Evolutionary conservation across 37 sponge, comb jelly and placozoan genomes (phyloP).

Genomic region (Ephydatia muelleri): DNA sequence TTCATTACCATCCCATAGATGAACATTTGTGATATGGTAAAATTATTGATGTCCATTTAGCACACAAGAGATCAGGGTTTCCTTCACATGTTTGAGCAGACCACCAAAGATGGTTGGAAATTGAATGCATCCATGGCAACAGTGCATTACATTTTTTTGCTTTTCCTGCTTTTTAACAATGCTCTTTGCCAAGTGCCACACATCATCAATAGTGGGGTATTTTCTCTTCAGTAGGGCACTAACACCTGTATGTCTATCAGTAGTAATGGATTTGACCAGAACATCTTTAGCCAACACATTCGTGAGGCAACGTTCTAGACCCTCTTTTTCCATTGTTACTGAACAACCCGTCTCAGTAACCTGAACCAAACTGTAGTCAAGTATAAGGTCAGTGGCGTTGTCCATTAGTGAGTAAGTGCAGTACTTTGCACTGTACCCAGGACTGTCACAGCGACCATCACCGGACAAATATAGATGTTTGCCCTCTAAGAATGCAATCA

Average conservation of each 20-base stretch:
- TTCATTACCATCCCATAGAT: slow-evolving; percentile 9
- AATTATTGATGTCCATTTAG: slow-evolving; percentile 33
- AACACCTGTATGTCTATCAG: slow-evolving; percentile 23
- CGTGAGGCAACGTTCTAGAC: slow-evolving; percentile 16
- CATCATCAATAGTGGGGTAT: slow-evolving; percentile 35
- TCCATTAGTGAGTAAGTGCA: slow-evolving; percentile 23
- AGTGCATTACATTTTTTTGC: slow-evolving; percentile 6
- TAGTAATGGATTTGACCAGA: slow-evolving; percentile 7
- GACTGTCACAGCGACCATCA: slow-evolving; percentile 18
- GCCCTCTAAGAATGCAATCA: background rate
- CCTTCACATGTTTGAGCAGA: slow-evolving; percentile 3
- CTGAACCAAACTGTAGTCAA: slow-evolving; percentile 25
- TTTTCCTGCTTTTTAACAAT: slow-evolving; percentile 8
- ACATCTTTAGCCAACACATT: slow-evolving; percentile 8
- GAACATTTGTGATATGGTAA: slow-evolving; percentile 12
- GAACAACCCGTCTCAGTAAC: slow-evolving; percentile 34
- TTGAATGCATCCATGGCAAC: background rate
- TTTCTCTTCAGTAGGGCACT: slow-evolving; percentile 8
- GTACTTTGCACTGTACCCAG: slow-evolving; percentile 6
- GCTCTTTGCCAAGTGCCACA: slow-evolving; percentile 43
- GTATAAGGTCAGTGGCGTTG: slow-evolving; percentile 13
- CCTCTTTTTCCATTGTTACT: slow-evolving; percentile 39
- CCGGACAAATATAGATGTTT: background rate
- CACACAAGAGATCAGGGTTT: slow-evolving; percentile 19
- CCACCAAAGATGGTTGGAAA: background rate